phyloP scores from a whole-genome alignment of 1,140 invertebrate genomes.

The Polypedilum vanderplanki region DNA sequence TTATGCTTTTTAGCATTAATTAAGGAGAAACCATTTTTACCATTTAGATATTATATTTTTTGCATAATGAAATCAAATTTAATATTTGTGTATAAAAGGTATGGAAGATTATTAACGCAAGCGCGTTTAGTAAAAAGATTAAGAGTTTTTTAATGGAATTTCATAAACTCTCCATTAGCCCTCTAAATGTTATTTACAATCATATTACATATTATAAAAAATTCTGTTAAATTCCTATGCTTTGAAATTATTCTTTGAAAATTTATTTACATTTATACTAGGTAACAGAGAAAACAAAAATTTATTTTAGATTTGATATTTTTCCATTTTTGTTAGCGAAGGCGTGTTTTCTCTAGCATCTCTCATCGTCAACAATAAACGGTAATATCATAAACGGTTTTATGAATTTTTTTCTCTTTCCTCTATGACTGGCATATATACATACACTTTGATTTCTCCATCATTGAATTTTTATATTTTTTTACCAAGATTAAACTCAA shows the following conservation, averaged over 20 bases:
- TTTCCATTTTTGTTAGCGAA: too few relatives aligned
- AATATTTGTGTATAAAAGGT: too few relatives aligned
- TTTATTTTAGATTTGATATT: too few relatives aligned
- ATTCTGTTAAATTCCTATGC: too few relatives aligned
- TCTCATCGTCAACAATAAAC: not conserved
- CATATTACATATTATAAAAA: too few relatives aligned
- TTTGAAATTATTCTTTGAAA: too few relatives aligned
- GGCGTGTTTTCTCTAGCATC: not conserved
- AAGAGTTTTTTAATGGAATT: not conserved
- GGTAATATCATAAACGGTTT: not conserved
- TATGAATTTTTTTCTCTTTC: not conserved
- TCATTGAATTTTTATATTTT: not conserved
- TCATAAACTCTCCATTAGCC: not conserved
- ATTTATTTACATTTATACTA: too few relatives aligned
- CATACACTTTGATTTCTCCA: not conserved
- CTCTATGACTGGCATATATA: conserved; percentile 15
- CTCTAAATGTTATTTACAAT: too few relatives aligned
- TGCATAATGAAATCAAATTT: too few relatives aligned
- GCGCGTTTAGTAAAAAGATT: not conserved
- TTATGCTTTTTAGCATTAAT: not conserved
- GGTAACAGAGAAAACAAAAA: too few relatives aligned
- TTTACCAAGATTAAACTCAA: not conserved
- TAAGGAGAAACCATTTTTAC: too few relatives aligned
- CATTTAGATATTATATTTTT: too few relatives aligned
- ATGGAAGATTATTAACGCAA: conserved; percentile 1